These are phyloP conservation scores for Ataeniobius toweri DNA, from an alignment of 2,797 vertebrate species.

Conservation along the genomic window DNA sequence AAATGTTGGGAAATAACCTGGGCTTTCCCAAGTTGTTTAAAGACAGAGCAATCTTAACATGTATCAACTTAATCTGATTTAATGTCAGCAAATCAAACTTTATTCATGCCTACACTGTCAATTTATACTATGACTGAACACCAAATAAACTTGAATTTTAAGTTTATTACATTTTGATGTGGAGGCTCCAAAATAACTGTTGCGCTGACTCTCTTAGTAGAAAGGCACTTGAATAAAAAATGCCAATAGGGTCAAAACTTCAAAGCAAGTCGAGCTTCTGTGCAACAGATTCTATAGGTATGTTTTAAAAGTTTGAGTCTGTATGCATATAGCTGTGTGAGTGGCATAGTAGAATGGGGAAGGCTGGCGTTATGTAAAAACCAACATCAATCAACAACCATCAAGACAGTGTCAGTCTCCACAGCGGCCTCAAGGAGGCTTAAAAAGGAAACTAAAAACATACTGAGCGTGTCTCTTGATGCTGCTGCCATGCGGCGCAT, in stretches of 20 bases:
- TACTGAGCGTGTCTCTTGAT: conserved; percentile 20
- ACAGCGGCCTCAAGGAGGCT: conserved; percentile 9
- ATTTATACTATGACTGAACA: background rate
- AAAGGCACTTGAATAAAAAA: background rate
- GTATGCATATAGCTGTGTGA: background rate
- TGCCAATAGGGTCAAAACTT: background rate
- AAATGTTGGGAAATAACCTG: too few relatives aligned
- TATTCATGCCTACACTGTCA: background rate
- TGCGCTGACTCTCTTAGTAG: background rate
- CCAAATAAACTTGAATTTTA: too few relatives aligned
- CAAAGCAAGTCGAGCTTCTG: background rate
- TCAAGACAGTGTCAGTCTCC: conserved; percentile 28
- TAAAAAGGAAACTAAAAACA: conserved; percentile 26
- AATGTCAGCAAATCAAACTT: background rate
- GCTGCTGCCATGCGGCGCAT: conserved; percentile 24
- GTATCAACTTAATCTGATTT: too few relatives aligned
- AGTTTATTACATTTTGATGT: too few relatives aligned
- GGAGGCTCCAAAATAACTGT: background rate
- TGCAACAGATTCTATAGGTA: background rate
- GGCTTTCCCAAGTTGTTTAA: too few relatives aligned
- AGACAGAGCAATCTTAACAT: too few relatives aligned
- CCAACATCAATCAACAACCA: conserved; percentile 17
- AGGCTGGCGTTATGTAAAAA: conserved; percentile 17
- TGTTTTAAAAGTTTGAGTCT: conserved; percentile 11
- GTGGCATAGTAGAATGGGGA: background rate